phyloP scores from a whole-genome alignment of 2,797 vertebrate genomes.

The Periparus ater region DNA sequence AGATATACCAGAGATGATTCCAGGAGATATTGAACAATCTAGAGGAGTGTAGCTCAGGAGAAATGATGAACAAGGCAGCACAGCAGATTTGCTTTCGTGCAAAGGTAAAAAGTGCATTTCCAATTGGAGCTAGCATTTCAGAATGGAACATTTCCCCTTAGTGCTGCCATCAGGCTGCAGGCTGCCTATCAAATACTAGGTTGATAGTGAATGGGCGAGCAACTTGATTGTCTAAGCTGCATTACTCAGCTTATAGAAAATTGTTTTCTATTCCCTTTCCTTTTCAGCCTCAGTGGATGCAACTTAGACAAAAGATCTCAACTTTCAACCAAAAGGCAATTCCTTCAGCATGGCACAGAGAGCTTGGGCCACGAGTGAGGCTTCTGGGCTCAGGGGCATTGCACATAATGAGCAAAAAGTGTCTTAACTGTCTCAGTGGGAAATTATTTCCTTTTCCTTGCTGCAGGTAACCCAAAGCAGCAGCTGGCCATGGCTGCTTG shows the following conservation, averaged over 20 bases:
- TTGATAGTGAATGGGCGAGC: background rate
- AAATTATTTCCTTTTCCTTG: background rate
- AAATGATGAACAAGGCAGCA: background rate
- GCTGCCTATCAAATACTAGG: background rate
- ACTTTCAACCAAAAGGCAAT: background rate
- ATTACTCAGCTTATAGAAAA: background rate
- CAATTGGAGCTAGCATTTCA: background rate
- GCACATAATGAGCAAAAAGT: background rate
- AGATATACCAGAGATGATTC: background rate
- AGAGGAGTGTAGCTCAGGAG: background rate
- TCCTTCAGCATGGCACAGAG: background rate
- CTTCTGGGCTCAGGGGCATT: background rate
- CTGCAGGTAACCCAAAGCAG: background rate
- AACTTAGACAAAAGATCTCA: background rate
- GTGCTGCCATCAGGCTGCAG: background rate
- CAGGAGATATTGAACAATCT: slow-evolving; percentile 5
- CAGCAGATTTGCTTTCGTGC: background rate
- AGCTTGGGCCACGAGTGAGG: accelerated
- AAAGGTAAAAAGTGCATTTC: background rate
- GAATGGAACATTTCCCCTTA: slow-evolving; percentile 5
- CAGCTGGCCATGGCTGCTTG: accelerated
- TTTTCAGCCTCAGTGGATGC: background rate
- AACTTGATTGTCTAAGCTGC: background rate
- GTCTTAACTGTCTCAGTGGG: background rate
- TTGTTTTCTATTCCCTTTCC: background rate